Percentiles rank a stretch among this genome's conserved stretches.
Evolutionary conservation across 2,113 vertebrate species (phyloP).

Genomic region (Pipa parva): DNA sequence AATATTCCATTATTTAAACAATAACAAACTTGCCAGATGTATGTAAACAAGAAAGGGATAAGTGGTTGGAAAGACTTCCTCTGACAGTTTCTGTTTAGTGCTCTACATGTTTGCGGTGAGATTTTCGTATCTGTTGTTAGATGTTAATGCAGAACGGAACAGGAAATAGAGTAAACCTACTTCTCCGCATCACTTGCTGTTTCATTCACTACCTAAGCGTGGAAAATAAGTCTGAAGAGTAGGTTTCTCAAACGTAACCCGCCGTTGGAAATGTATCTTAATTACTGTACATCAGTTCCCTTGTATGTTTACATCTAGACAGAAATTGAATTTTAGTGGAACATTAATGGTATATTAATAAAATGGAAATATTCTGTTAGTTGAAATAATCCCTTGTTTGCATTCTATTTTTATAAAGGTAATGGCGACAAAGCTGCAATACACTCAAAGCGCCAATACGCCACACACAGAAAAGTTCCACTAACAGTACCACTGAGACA

Average conservation of each 20-base stretch:
- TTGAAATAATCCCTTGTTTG: not conserved
- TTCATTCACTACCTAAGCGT: slow-evolving; percentile 8
- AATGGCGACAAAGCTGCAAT: too few species aligned
- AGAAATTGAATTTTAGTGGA: not conserved
- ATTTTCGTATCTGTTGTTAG: not conserved
- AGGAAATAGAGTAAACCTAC: slow-evolving; percentile 32
- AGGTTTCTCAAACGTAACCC: not conserved
- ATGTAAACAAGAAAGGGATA: slow-evolving; percentile 12
- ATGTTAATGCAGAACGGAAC: slow-evolving; percentile 14
- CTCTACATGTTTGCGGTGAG: not conserved
- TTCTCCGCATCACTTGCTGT: slow-evolving; percentile 11
- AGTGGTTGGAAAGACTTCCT: slow-evolving; percentile 28
- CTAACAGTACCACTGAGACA: too few species aligned
- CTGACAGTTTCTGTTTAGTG: slow-evolving; percentile 16
- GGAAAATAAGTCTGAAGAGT: slow-evolving; percentile 22
- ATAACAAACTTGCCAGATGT: not conserved
- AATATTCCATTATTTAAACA: slow-evolving; percentile 31
- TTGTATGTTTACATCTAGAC: not conserved
- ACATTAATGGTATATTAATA: not conserved
- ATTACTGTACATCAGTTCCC: not conserved
- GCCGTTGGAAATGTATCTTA: slow-evolving; percentile 14
- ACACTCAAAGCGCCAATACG: too few species aligned
- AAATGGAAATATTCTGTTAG: not conserved
- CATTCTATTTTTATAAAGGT: too few species aligned
- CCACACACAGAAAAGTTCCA: too few species aligned